Percentiles rank a stretch among this genome's conserved stretches.
Evolutionary conservation across 2,888 invertebrate species (phyloP).

Genomic region (Clusia tigrina): DNA sequence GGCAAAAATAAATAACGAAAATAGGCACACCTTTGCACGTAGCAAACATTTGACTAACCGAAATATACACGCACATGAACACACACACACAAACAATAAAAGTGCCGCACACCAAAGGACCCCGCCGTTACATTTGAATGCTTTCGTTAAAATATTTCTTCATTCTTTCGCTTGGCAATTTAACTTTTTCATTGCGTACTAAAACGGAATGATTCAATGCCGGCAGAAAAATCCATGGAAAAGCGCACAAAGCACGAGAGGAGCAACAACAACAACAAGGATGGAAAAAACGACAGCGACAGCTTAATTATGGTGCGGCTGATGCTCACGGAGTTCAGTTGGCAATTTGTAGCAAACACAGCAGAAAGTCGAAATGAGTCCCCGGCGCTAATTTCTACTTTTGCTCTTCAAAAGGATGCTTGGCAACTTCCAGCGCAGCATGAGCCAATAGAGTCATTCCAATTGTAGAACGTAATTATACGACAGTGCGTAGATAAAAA

Average conservation of each 20-base stretch:
- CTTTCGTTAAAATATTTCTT: slow-evolving; percentile 30
- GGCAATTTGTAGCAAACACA: neutral
- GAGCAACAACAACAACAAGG: neutral
- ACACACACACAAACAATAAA: neutral
- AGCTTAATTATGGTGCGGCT: neutral
- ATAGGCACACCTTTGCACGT: slow-evolving; percentile 8
- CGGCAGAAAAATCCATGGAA: neutral
- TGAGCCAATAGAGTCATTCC: too few relatives aligned
- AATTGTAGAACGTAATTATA: too few relatives aligned
- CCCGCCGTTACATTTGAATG: neutral
- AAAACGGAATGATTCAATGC: neutral
- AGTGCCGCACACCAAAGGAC: neutral
- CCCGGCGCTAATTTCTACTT: too few relatives aligned
- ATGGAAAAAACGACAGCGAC: neutral
- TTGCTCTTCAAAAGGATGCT: too few relatives aligned
- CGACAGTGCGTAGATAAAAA: too few relatives aligned
- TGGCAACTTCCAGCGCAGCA: too few relatives aligned
- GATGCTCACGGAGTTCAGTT: neutral
- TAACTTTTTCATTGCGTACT: neutral
- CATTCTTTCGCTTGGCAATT: slow-evolving; percentile 21
- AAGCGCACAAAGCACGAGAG: neutral
- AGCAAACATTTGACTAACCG: slow-evolving; percentile 38
- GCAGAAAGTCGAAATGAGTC: too few relatives aligned
- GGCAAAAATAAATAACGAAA: too few relatives aligned
- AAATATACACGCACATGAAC: slow-evolving; percentile 34